Evolutionary conservation across 2,888 invertebrate species (phyloP), one percentile per base, ranked within the genome.

Genomic region (Pseudoips prasinana): DNA sequence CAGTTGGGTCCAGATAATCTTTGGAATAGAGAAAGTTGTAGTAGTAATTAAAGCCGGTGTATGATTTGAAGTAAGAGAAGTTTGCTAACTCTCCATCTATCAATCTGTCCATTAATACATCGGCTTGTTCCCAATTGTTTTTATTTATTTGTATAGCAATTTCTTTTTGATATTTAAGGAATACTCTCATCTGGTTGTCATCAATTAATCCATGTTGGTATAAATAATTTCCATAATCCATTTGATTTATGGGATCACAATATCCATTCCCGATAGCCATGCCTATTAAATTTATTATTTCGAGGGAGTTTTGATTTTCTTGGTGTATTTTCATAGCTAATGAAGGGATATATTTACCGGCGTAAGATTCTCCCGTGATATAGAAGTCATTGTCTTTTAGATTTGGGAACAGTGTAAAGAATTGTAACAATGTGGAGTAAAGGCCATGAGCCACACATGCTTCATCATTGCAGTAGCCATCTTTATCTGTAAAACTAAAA

Each of bases 1-100:
- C 63, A 8, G 84, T 75, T 26, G 77, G 69, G 26, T 90, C 86
- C 1, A 77, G 70, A 8, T 90, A 87, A 3, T 86, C 72, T 0
- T 90, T 74, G 0, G 76, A 39, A 25, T 90, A 70, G 8, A 96
- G 66, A 58, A 91, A 93, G 64, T 95, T 95, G 63, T 92, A 95
- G 55, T 93, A 94, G 59, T 92, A 92, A n/a, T 91, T 70, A 38
- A 94, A 94, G 0, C 96, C 96, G 3, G 95, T 94, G 19, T 89
- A 80, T 45, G 92, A 92, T 63, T 89, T 90, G 61, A 94, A 95
- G 25, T 74, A 80, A 7, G 86, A 84, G 9, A 54, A 64, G 32
- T 81, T 78, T 0, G 59, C 59, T 0, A 77, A 22, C 2, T 70
- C 71, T 14, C 82, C 85, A 22, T 79, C 82, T 52, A 96, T 86